Evolutionary conservation across 2,797 vertebrate species (phyloP), one percentile per base, ranked within the genome.

Genomic region (Catamblyrhynchus diadema): DNA sequence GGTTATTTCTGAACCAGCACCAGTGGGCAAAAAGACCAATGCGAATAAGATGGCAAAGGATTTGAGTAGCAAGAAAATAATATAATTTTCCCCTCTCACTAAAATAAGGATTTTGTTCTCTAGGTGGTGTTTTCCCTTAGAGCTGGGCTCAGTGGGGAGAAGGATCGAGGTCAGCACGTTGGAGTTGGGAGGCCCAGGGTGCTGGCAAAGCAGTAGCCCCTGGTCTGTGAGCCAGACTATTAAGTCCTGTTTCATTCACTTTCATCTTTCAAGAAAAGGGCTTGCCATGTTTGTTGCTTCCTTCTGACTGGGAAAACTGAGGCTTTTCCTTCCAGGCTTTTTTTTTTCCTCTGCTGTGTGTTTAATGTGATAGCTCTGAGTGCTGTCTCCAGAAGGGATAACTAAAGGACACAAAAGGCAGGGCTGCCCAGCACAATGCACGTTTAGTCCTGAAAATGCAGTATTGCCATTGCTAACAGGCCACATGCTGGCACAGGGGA

Each of bases 261-360:
- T 88, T 32, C 5, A 27, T 77, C 70, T 86, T 66, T 70, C 47
- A 66, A 48, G 44, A 32, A 57, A 47, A 28, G 45, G 12, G 0
- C 21, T 83, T 71, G 14, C 53, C 28, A 3, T 56, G 23, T 67
- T 85, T 85, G 8, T 61, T 91, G 30, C 15, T 88, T 14, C 23
- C 41, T 87, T 78, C 73, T 67, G 73, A 16, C 27, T 73, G 20
- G 73, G 71, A 50, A 87, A 94, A 65, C 9, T 0, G 2, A 92
- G 23, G 19, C 12, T 62, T 77, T 91, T 75, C 54, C 57, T 92
- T 81, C 42, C 23, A 71, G 53, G 8, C 3, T 71, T 51, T 41
- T 41, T 41, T 39, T 23, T 32, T 2, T 12, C 2, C 4, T 2
- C 4, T 6, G 0, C 14, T 14, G 12, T 2, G 2, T 53, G 60